Evolutionary conservation across 2,113 vertebrate species (phyloP).

Genomic region (Xenotilapia leptura): DNA sequence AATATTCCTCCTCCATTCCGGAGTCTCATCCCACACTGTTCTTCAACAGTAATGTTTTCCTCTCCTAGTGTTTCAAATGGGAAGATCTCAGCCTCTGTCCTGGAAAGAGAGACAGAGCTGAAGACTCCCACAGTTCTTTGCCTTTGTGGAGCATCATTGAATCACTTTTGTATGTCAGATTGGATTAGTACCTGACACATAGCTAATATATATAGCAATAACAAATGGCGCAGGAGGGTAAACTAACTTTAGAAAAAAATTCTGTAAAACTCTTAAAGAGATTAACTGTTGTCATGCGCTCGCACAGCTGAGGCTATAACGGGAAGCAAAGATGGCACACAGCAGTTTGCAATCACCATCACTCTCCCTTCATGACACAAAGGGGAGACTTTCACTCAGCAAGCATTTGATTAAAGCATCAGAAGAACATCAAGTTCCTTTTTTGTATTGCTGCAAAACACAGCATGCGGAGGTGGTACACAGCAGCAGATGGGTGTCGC

Average conservation of each 20-base stretch:
- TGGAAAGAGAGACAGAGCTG: slow-evolving; percentile 33
- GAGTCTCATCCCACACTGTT: slow-evolving; percentile 39
- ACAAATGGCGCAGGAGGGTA: not conserved
- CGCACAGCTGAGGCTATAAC: not conserved
- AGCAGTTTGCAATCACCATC: slow-evolving; percentile 65
- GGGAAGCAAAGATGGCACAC: slow-evolving; percentile 29
- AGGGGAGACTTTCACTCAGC: slow-evolving; percentile 54
- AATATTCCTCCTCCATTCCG: slow-evolving; percentile 47
- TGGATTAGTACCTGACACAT: not conserved
- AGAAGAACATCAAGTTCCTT: slow-evolving; percentile 27
- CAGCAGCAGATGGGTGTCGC: not conserved
- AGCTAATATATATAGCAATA: not conserved
- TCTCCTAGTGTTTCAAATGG: slow-evolving; percentile 53
- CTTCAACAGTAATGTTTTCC: slow-evolving; percentile 63
- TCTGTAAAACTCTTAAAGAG: not conserved
- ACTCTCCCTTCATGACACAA: slow-evolving; percentile 50
- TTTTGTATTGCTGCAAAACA: not conserved
- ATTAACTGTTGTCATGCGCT: not conserved
- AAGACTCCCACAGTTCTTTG: not conserved
- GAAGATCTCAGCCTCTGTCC: slow-evolving; percentile 42
- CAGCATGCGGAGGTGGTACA: not conserved
- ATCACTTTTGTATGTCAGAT: not conserved
- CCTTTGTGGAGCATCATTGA: not conserved
- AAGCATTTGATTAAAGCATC: slow-evolving; percentile 57
- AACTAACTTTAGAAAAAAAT: not conserved